Base-by-base conservation (phyloP, 2,797 vertebrate species). In the Amniataba percoides region DNA sequence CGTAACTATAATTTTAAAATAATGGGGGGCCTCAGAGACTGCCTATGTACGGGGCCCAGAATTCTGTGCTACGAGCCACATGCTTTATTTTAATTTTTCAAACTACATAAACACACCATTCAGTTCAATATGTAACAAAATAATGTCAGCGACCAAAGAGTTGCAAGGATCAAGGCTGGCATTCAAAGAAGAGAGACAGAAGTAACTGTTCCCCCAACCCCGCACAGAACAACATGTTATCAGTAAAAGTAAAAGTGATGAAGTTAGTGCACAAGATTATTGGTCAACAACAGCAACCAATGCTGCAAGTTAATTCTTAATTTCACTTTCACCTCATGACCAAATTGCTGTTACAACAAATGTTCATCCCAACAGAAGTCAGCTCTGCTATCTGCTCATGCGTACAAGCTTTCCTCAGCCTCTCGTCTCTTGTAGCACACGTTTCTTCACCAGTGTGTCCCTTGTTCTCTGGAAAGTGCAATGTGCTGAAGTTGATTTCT, bases 401-500 rank as follows among this genome's bases (percentile, higher is more conserved):
- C 15, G 11, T 21, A 39, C 53, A 5, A 48, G 16, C 10, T 51
- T 51, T 14, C 11, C 3, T 9, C 2, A 62, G 13, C n/a, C 46
- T 13, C 11, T 48, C 3, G 2, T 25, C 21, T 65, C 48, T 15
- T 51, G 0, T n/a, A 27, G 21, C 31, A 39, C 58, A 63, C 21
- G 4, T 18, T 55, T 72, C 34, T 12, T 43, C 49, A 73, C 27
- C 2, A 12, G 53, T 45, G 15, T 4, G 3, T 60, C 55, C 40
- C 73, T 57, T 67, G 43, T 74, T 66, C 62, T 63, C 36, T 51
- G 1, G 49, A 45, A 27, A 61, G 43, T 23, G 40, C 9, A 2
- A 19, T 1, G 3, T 42, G 46, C 56, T 67, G 36, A 45, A 13
- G 55, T 6, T 43, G 69, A 67, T 68, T 43, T 69, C 53, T 68